Conservation (phyloP, 2,888 invertebrate genomes). For the Fragum whitleyi region DNA sequence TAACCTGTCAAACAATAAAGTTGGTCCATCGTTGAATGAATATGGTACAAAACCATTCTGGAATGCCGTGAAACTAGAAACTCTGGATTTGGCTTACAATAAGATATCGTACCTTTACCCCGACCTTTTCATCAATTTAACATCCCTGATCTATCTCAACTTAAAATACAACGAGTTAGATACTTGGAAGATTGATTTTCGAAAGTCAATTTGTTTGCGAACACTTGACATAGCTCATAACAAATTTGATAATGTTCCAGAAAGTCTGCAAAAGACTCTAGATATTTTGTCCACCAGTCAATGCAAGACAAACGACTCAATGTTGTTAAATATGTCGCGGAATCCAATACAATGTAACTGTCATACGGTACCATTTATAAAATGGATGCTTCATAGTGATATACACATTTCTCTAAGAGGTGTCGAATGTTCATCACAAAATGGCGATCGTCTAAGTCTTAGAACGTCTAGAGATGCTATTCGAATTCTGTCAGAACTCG, state of each 20-base stretch:
- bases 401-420: not conserved
- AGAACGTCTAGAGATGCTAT: not conserved
- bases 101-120: not conserved
- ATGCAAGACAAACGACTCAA: not conserved
- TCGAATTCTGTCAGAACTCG: not conserved
- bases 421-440: conserved; percentile 10
- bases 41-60: not conserved
- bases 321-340: conserved; percentile 27
- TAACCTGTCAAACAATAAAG: conserved; percentile 43
- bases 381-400: conserved; percentile 40
- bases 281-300: not conserved
- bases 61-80: not conserved
- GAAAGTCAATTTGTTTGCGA: not conserved
- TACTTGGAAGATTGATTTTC: not conserved
- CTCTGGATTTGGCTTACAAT: conserved; percentile 25
- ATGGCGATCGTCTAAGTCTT: conserved; percentile 2
- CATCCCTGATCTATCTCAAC: not conserved
- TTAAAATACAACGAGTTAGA: conserved; percentile 24
- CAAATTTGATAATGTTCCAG: conserved; percentile 23
- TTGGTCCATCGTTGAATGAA: conserved; percentile 23
- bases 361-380: conserved; percentile 44
- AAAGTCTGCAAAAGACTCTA: conserved; percentile 17
- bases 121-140: conserved; percentile 9
- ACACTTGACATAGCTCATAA: conserved; percentile 21
- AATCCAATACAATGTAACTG: conserved; percentile 57